Conservation (phyloP, 2,888 invertebrate genomes). For the Acanthosepion esculentum region DNA sequence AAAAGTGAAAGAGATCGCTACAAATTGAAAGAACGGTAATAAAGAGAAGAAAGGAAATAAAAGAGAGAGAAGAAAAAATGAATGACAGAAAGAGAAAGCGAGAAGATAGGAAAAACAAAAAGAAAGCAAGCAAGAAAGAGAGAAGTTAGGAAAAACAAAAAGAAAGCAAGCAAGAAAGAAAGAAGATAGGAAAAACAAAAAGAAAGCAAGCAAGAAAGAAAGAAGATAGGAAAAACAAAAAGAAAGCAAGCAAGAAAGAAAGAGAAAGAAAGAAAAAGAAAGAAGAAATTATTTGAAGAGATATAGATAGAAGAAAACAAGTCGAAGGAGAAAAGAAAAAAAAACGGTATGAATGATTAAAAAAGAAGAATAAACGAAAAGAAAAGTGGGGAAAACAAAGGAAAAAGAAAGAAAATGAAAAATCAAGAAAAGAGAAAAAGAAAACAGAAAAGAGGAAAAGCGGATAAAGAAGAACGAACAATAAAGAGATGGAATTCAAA, state of each 20-base stretch:
- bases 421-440: not conserved
- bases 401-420: not conserved
- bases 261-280: not conserved
- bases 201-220: no score
- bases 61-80: not conserved
- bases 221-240: no score
- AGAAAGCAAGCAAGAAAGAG: no score
- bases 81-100: not conserved
- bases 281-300: not conserved
- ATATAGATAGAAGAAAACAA: no score
- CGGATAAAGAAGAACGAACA: not conserved
- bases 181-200: no score
- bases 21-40: not conserved
- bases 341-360: no score
- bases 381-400: not conserved
- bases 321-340: no score
- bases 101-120: not conserved
- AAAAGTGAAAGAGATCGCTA: not conserved
- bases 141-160: no score
- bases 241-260: no score
- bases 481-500: not conserved
- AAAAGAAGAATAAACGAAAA: not conserved
- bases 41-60: not conserved
- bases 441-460: not conserved
- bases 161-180: no score